Conservation (phyloP, 2,797 vertebrate species). For the Tokudaia tokunoshimensis region DNA sequence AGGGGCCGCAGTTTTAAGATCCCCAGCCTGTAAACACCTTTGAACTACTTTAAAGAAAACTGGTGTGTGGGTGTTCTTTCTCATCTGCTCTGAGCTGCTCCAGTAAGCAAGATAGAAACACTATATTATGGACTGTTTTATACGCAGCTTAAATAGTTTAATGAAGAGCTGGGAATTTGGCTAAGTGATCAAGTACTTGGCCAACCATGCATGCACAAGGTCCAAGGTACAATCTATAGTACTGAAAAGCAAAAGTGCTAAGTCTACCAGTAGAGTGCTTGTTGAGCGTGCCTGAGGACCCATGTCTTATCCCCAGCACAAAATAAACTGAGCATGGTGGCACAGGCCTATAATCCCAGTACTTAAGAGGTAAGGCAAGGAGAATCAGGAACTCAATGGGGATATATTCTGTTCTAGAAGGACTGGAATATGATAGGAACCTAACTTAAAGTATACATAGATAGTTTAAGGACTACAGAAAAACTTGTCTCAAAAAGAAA, state of each 20-base stretch:
- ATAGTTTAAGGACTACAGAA: background rate
- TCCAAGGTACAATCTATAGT: background rate
- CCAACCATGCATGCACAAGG: background rate
- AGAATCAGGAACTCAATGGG: background rate
- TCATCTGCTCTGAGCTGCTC: slow-evolving; percentile 20
- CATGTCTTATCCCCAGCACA: background rate
- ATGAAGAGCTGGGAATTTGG: background rate
- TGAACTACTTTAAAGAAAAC: background rate
- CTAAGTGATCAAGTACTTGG: background rate
- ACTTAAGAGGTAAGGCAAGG: background rate
- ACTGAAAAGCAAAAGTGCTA: background rate
- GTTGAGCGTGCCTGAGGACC: background rate
- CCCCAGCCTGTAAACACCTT: background rate
- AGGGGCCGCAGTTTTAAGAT: background rate
- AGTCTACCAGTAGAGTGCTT: background rate
- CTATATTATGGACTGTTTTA: background rate
- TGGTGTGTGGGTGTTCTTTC: background rate
- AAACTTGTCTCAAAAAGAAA: background rate
- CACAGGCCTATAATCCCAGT: background rate
- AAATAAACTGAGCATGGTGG: background rate
- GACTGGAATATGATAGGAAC: background rate
- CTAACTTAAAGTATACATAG: background rate
- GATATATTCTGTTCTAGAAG: background rate
- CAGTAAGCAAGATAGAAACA: background rate
- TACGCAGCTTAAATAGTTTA: background rate